Base-by-base conservation (phyloP, 2,113 vertebrate species). In the Leptobrachium ailaonicum region DNA sequence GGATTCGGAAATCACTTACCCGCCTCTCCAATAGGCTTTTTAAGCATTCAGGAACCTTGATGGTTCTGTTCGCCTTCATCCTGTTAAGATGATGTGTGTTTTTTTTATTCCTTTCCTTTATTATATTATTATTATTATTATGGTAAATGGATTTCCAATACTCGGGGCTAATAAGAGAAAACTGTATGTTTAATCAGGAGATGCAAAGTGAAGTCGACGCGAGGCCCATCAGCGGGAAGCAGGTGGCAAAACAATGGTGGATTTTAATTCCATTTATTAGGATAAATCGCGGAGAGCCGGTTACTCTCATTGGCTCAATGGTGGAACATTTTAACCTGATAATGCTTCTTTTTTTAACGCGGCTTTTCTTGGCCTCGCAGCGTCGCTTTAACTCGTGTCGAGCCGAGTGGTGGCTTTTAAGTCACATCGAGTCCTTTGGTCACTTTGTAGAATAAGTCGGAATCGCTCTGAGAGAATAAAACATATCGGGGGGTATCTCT, bases 181-280 rank as follows among this genome's bases (percentile, higher is more conserved):
- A 90, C 69, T 89, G 87, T 87, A 89, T 80, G 88, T 88, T 88
- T 89, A 92, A 90, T 90, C 92, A 90, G 90, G 89, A 91, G 90
- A 91, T 92, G 87, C 90, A 91, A 91, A 92, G 92, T 92, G 89
- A 92, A 91, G 89, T 93, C 91, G 90, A 90, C 90, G 91, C 91
- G 91, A 32, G 20, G 20, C 89, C 92, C 92, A 92, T 88, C 90
- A 93, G 90, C 90, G 90, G 91, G 91, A 93, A 92, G 90, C 93
- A 94, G 92, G 92, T 94, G 93, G 91, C 88, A 86, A 88, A 89
- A 93, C 92, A 94, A 94, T 92, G 88, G 82, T 83, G 85, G 85
- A 89, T 91, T 90, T 89, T 89, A 88, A 91, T 91, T 90, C 90
- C 86, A 88, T 89, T 91, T 90, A 90, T 91, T 90, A 90, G 86